Percentiles rank a stretch among this genome's conserved stretches.
Conservation (phyloP, 35 echinoderm and acorn worm genomes). For the Ptychodera flava region DNA sequence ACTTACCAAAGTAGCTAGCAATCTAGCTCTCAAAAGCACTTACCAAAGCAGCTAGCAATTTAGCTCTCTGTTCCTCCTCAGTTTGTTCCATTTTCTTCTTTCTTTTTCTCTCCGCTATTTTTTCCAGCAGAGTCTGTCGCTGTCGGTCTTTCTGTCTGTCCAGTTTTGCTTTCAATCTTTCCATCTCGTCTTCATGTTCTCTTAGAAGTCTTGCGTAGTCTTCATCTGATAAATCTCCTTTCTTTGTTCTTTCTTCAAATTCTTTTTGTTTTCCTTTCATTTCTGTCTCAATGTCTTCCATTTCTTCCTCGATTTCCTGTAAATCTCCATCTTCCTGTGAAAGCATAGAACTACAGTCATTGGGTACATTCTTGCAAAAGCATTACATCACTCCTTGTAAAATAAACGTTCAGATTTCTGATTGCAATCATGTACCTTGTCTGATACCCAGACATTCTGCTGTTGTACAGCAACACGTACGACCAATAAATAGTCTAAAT, state of each 20-base stretch:
- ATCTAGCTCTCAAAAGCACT: background rate
- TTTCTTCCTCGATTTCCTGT: background rate
- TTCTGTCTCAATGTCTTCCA: background rate
- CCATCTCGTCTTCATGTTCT: conserved; percentile 63
- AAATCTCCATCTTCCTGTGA: background rate
- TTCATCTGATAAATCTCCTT: conserved; percentile 29
- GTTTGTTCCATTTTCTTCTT: conserved; percentile 7
- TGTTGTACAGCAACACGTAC: no score
- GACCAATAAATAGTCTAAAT: no score
- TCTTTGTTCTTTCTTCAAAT: conserved; percentile 5
- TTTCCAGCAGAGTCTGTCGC: conserved; percentile 56
- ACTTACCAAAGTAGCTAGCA: no score
- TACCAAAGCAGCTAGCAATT: conserved; percentile 45
- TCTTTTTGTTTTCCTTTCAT: background rate
- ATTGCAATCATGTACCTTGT: no score
- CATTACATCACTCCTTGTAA: no score
- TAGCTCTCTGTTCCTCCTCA: conserved; percentile 61
- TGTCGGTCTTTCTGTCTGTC: conserved; percentile 66
- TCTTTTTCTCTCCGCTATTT: conserved; percentile 50
- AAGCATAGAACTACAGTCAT: no score
- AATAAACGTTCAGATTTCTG: no score
- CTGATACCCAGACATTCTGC: no score
- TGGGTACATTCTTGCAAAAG: no score
- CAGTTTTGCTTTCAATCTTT: conserved; percentile 49
- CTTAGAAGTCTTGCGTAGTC: conserved; percentile 52